Conservation (phyloP, 1,140 invertebrate genomes). For the Chlorops oryzae region DNA sequence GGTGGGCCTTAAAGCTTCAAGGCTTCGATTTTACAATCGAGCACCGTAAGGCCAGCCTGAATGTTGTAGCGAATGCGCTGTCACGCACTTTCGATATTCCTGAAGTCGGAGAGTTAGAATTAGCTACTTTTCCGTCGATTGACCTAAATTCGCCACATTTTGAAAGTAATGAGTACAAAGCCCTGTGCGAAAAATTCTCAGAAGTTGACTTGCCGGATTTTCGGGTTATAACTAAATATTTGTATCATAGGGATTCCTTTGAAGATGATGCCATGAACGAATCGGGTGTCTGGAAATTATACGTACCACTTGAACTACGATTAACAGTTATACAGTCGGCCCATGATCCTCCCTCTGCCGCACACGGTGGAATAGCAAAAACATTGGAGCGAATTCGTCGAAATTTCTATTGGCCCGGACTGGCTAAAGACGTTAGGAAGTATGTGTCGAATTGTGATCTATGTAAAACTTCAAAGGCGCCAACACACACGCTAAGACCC, state of each 20-base stretch:
- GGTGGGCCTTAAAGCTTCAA: constrained; percentile 32
- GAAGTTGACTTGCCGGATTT: constrained; percentile 8
- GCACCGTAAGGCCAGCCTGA: constrained; percentile 27
- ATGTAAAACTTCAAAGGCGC: constrained; percentile 10
- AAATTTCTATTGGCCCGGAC: constrained; percentile 11
- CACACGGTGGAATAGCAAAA: constrained; percentile 11
- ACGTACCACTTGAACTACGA: constrained; percentile 5
- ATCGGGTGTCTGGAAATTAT: constrained; percentile 9
- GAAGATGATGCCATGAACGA: neutral
- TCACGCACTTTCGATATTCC: neutral
- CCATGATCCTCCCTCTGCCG: neutral
- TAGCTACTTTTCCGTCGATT: too few relatives aligned
- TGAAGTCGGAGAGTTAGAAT: too few relatives aligned
- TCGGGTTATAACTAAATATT: constrained; percentile 4
- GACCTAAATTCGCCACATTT: constrained; percentile 6
- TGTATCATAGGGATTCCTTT: constrained; percentile 6
- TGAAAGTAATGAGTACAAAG: neutral
- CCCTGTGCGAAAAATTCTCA: neutral
- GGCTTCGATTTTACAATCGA: constrained; percentile 32
- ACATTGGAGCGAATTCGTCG: constrained; percentile 4
- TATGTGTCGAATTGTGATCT: constrained; percentile 11
- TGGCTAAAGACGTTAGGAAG: constrained; percentile 8
- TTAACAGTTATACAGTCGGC: neutral
- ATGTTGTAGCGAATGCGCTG: constrained; percentile 17
- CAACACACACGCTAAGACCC: constrained; percentile 1